phyloP scores from a whole-genome alignment of 2,888 invertebrate species.

The Rhagonycha fulva region DNA sequence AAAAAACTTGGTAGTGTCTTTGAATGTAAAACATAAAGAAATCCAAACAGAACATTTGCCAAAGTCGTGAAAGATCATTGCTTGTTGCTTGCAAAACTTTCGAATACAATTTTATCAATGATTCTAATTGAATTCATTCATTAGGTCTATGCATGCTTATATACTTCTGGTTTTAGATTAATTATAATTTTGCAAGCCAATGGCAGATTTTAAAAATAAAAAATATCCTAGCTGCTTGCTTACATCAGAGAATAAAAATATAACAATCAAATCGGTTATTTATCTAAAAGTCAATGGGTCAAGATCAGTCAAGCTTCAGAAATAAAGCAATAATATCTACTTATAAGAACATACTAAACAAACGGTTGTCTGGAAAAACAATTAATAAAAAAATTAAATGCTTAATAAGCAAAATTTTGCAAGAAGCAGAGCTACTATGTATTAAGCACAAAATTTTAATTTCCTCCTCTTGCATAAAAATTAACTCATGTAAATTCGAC shows the following conservation, averaged over 20 bases:
- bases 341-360: not conserved
- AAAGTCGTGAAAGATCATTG: not conserved
- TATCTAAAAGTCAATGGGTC: constrained; percentile 22
- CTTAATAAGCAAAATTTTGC: not conserved
- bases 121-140: not conserved
- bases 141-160: not conserved
- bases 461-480: not conserved
- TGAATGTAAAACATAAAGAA: not conserved
- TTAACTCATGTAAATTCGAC: not conserved
- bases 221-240: constrained; percentile 3
- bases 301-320: constrained; percentile 9
- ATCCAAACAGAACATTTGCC: not conserved
- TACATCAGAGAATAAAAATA: constrained; percentile 18
- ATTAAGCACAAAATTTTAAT: not conserved
- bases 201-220: not conserved
- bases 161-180: not conserved
- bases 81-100: not conserved
- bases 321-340: not conserved
- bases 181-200: not conserved
- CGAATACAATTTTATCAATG: not conserved
- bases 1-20: not conserved
- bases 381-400: not conserved
- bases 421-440: not conserved
- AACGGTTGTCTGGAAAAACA: not conserved
- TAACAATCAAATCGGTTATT: constrained; percentile 7